Conservation (phyloP, 2,888 invertebrate species). For the Drosophila colorata region DNA sequence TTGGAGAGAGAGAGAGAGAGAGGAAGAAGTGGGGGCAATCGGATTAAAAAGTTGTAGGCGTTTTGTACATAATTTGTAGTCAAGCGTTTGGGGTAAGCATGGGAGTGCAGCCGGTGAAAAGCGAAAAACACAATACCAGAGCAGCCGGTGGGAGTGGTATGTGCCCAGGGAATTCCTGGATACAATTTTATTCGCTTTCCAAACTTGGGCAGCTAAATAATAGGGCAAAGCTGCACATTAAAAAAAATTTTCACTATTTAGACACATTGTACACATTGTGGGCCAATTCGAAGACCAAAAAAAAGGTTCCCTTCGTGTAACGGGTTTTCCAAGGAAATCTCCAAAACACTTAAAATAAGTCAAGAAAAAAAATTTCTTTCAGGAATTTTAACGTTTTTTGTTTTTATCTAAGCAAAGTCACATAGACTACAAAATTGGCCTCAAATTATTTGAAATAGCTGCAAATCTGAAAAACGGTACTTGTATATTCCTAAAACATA, state of each 20-base stretch:
- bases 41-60: constrained; percentile 39
- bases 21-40: not conserved
- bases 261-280: too few species aligned
- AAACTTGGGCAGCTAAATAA: not conserved
- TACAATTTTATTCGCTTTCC: not conserved
- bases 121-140: not conserved
- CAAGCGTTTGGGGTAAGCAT: constrained; percentile 10
- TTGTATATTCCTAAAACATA: too few species aligned
- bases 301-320: too few species aligned
- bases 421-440: too few species aligned
- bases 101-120: not conserved
- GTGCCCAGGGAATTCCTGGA: not conserved
- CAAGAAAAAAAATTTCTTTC: too few species aligned
- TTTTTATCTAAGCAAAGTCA: too few species aligned
- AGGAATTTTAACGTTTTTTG: too few species aligned
- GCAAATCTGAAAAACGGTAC: too few species aligned
- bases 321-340: too few species aligned
- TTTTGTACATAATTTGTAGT: constrained; percentile 35
- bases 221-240: not conserved
- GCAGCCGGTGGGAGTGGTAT: not conserved
- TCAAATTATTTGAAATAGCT: too few species aligned
- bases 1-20: not conserved
- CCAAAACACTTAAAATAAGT: too few species aligned
- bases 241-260: not conserved
- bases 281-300: too few species aligned